phyloP scores from a whole-genome alignment of 2,888 invertebrate species.

The Nesidiocoris tenuis region DNA sequence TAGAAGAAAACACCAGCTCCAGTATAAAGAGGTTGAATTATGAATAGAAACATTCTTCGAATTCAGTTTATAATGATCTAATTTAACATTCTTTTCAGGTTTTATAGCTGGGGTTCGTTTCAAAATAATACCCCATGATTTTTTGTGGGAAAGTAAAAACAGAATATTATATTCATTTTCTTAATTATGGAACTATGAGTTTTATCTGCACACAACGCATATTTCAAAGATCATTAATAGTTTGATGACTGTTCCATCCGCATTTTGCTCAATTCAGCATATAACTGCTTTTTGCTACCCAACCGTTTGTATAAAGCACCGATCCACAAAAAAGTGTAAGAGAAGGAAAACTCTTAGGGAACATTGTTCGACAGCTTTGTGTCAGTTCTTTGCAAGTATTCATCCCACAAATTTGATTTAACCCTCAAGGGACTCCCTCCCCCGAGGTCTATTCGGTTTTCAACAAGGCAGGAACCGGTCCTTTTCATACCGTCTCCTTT shows the following conservation, averaged over 20 bases:
- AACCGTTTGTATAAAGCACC: slow-evolving; percentile 14
- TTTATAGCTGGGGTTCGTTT: too few relatives aligned
- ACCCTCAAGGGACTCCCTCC: slow-evolving; percentile 32
- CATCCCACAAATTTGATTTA: slow-evolving; percentile 41
- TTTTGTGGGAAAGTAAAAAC: too few relatives aligned
- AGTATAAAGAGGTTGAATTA: background rate
- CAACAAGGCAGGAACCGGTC: slow-evolving; percentile 5
- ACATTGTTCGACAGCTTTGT: slow-evolving; percentile 31
- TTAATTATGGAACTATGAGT: too few relatives aligned
- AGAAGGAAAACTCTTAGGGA: slow-evolving; percentile 19
- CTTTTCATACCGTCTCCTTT: slow-evolving; percentile 16
- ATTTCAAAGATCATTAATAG: too few relatives aligned
- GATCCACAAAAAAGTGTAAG: slow-evolving; percentile 4
- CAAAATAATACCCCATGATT: too few relatives aligned
- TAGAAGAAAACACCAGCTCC: too few relatives aligned
- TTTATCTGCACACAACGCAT: too few relatives aligned
- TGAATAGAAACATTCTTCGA: too few relatives aligned
- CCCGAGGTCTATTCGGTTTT: slow-evolving; percentile 38
- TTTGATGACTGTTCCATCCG: too few relatives aligned
- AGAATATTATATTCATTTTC: too few relatives aligned
- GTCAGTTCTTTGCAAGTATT: slow-evolving; percentile 19
- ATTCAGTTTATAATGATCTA: background rate
- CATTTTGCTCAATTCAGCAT: too few relatives aligned
- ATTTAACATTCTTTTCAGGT: too few relatives aligned
- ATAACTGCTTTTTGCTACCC: slow-evolving; percentile 1